Evolutionary conservation across 2,888 invertebrate genomes (phyloP), one percentile per base, ranked within the genome.

Genomic region (Mechanitis mazaeus): DNA sequence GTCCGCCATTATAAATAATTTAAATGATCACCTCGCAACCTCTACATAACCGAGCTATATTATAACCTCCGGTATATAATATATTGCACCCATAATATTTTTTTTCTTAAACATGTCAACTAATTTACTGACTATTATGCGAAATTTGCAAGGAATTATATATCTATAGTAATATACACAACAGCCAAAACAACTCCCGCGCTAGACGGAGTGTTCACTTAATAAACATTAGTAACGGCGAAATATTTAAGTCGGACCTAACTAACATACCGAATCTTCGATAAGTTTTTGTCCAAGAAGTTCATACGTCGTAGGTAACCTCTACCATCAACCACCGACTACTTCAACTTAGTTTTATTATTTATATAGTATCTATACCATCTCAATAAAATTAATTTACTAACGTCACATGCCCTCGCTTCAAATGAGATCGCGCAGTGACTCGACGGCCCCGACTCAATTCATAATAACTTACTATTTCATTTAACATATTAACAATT

Each of bases 311-410:
- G 79, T 77, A 83, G 81, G 83, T 86, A 88, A 87, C 83, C 81
- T 86, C 88, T 89, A 89, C 85, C 85, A 80, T 78, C 80, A 88
- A 87, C 86, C 86, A 85, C 79, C 79, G 87, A 88, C 87, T 90
- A 89, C 87, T 83, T 85, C 78, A 77, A 86, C 85, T 85, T 87
- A 87, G 7, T 31, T 50, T 76, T 74, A 59, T 74, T 69, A 79
- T 77, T 85, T 86, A 83, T 83, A 85, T 85, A 87, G 76, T 84
- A 83, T 83, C 80, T 86, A 85, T 82, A 80, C 78, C 83, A 80
- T 79, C 69, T 80, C 74, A 75, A 78, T 74, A 71, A 75, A 75
- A 72, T 79, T 79, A 81, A 79, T 83, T 81, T 69, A 69, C 83
- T 87, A 86, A 83, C 79, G 78, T 79, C 84, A 69, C 69, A 78